These are phyloP conservation scores for Cydia pomonella DNA, from an alignment of 1,140 invertebrate genomes.

Conservation along the genomic window DNA sequence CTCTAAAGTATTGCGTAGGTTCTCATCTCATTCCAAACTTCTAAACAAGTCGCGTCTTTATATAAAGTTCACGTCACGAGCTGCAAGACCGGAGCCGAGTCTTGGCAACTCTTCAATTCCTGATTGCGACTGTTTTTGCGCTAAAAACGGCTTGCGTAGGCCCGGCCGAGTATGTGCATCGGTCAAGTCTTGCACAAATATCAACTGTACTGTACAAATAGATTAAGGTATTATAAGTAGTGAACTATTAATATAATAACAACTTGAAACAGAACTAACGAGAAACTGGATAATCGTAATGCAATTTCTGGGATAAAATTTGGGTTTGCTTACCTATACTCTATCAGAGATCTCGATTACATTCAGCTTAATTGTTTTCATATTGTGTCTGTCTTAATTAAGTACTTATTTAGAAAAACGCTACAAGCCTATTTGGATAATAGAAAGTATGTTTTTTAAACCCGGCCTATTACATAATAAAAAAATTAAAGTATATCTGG, in stretches of 20 bases:
- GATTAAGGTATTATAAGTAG: slow-evolving; percentile 52
- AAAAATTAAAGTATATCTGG: not conserved
- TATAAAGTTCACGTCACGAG: slow-evolving; percentile 4
- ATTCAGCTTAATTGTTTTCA: not conserved
- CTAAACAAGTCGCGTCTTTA: slow-evolving; percentile 24
- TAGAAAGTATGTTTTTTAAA: too few species aligned
- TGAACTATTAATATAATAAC: slow-evolving; percentile 45
- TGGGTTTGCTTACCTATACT: not conserved
- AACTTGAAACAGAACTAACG: slow-evolving; percentile 10
- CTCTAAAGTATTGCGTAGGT: slow-evolving; percentile 12
- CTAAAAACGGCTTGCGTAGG: slow-evolving; percentile 31
- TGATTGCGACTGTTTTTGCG: slow-evolving; percentile 26
- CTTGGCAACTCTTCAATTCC: slow-evolving; percentile 29
- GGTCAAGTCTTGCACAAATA: slow-evolving; percentile 20
- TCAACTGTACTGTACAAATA: slow-evolving; percentile 49
- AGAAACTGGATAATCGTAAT: not conserved
- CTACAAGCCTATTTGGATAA: too few species aligned
- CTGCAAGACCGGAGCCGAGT: slow-evolving; percentile 14
- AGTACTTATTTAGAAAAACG: too few species aligned
- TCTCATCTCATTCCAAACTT: slow-evolving; percentile 20
- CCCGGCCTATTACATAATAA: too few species aligned
- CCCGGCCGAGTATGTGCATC: slow-evolving; percentile 1
- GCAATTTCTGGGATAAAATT: not conserved
- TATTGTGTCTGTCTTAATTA: not conserved
- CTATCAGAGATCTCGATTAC: not conserved